Evolutionary conservation across 2,888 invertebrate genomes (phyloP), one percentile per base, ranked within the genome.

Genomic region (Timema cristinae): DNA sequence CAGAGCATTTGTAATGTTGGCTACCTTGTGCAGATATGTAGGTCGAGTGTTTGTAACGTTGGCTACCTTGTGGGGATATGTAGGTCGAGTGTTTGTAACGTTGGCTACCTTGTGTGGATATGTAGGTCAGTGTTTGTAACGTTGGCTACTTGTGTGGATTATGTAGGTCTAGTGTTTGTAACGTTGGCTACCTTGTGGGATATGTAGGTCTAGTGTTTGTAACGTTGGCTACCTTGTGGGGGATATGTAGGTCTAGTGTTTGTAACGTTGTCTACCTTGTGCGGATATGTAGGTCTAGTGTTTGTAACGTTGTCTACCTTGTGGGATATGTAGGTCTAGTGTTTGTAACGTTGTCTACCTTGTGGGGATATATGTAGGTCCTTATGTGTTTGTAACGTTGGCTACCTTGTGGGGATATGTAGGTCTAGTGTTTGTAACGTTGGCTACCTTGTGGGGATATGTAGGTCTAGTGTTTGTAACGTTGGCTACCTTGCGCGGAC

Each of bases 71-170:
- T n/a, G n/a, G n/a, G n/a, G n/a, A n/a, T n/a, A n/a, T n/a, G n/a
- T n/a, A n/a, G n/a, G n/a, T n/a, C 32, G 1, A 32, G 32, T 32
- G 32, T 32, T 32, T 32, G 32, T 32, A 32, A 32, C 32, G 32
- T 32, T 32, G 32, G 32, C 32, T 49, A 71, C 78, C 79, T 49
- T 79, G 76, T 7, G 78, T 74, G 6, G 76, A 77, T n/a, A 75
- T 78, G 70, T 87, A 87, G 50, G 87, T 86, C 56, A 87, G 80
- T n/a, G n/a, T n/a, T n/a, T n/a, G n/a, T n/a, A n/a, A n/a, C n/a
- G n/a, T n/a, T n/a, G n/a, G n/a, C n/a, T n/a, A n/a, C n/a, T 32
- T 32, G 32, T 32, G 2, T 32, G 2, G 32, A 32, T 32, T 32
- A 32, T 32, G 32, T 83, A n/a, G n/a, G n/a, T 2, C 32, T 32